These are phyloP conservation scores for Chydorus sphaericus DNA, from an alignment of 2,888 invertebrate genomes.

Conservation along the genomic window DNA sequence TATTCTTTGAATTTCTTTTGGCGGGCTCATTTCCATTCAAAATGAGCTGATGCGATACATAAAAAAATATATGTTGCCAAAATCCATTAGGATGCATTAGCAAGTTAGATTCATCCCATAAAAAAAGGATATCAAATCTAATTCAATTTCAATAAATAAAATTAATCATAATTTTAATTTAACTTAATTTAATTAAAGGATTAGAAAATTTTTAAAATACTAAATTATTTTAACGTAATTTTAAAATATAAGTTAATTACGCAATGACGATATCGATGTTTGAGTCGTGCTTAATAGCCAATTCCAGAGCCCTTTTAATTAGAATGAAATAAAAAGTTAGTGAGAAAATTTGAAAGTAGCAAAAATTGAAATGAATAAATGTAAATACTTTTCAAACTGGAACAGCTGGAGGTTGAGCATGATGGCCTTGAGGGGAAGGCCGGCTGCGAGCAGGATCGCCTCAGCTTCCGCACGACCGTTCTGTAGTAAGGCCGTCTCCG, in stretches of 20 bases:
- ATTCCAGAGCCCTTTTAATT: conserved; percentile 46
- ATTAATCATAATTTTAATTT: too few relatives aligned
- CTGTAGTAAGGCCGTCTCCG: conserved; percentile 49
- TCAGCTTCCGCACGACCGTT: conserved; percentile 56
- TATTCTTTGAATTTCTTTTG: too few relatives aligned
- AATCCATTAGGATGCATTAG: too few relatives aligned
- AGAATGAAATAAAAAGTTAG: background rate
- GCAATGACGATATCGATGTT: conserved; percentile 57
- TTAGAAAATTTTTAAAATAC: background rate
- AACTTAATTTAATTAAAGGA: background rate
- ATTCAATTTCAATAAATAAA: too few relatives aligned
- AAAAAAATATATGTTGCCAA: too few relatives aligned
- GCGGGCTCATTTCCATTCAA: too few relatives aligned
- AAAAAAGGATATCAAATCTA: too few relatives aligned
- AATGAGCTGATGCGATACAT: too few relatives aligned
- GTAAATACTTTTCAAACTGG: conserved; percentile 51
- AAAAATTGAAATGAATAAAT: background rate
- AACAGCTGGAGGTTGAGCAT: conserved; percentile 52
- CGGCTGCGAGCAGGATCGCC: conserved; percentile 49
- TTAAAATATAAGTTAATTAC: too few relatives aligned
- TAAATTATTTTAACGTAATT: too few relatives aligned
- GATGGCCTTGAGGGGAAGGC: conserved; percentile 51
- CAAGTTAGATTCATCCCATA: too few relatives aligned
- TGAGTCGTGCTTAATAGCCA: conserved; percentile 55
- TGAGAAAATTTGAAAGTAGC: background rate